Evolutionary conservation across 2,888 invertebrate genomes (phyloP).

Genomic region (Halictus quadricinctus): DNA sequence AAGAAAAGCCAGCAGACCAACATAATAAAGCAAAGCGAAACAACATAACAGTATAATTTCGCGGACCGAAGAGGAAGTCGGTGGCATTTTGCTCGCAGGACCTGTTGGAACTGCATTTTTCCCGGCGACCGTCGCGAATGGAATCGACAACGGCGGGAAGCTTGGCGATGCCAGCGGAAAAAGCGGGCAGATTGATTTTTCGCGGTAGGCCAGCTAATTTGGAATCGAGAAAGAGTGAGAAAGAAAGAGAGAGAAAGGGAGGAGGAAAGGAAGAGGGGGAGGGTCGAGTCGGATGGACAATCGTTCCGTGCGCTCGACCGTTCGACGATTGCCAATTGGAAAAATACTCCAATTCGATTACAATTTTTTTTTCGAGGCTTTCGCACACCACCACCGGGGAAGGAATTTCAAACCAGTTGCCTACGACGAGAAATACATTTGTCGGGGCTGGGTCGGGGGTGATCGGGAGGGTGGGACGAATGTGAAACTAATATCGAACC

Average conservation of each 20-base stretch:
- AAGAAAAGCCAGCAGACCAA: not conserved
- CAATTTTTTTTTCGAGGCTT: conserved; percentile 68
- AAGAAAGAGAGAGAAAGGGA: not conserved
- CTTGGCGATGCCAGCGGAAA: conserved; percentile 62
- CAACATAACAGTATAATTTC: not conserved
- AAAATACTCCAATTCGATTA: conserved; percentile 75
- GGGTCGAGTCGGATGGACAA: conserved; percentile 47
- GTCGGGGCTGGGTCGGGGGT: conserved; percentile 24
- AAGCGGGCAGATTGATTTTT: conserved; percentile 79
- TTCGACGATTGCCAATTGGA: conserved; percentile 73
- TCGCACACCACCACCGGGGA: conserved; percentile 60
- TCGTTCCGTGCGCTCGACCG: conserved; percentile 62
- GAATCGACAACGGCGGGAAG: conserved; percentile 68
- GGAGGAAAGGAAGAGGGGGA: not conserved
- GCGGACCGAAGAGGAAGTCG: not conserved
- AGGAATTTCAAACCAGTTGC: conserved; percentile 66
- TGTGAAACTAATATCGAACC: conserved; percentile 67
- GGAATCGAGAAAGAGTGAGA: conserved; percentile 56
- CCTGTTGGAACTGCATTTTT: conserved; percentile 60
- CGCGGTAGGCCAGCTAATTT: conserved; percentile 78
- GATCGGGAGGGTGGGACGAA: conserved; percentile 31
- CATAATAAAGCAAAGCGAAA: not conserved
- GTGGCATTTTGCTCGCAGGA: conserved; percentile 25
- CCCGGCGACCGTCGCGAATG: conserved; percentile 63
- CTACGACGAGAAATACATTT: conserved; percentile 51